Evolutionary conservation across 2,888 invertebrate species (phyloP), one percentile per base, ranked within the genome.

Genomic region (Drosophila subsilvestris): DNA sequence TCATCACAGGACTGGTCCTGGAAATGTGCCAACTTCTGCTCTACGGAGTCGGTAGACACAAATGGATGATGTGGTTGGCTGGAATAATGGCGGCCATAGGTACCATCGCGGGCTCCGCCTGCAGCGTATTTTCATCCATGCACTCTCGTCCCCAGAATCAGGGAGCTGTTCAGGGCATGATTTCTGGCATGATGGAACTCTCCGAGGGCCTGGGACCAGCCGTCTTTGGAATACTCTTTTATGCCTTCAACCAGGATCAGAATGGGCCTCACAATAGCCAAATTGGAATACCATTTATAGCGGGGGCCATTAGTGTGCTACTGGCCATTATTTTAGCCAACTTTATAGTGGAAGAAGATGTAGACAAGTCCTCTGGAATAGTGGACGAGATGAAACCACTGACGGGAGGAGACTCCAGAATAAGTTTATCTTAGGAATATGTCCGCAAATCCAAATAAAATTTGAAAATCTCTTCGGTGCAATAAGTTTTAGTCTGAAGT

Each of bases 191-290:
- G 7, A 44, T 50, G 25, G 18, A 50, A 4, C 18, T 63, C 12
- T 62, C 44, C 44, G 62, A 63, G 14, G 63, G 62, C 1, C 9
- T 63, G 22, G 63, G 60, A 12, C 63, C 63, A 5, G 63, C 60
- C 8, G 10, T 59, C 8, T 63, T 63, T 9, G 63, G 63, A 12
- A 22, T 60, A 3, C 25, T 63, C 25, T 45, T 63, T 10, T 50
- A 50, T 12, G 10, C 32, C 10, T 63, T 44, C 14, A 32, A 50
- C 18, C 32, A 25, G 10, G 50, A 44, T 3, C n/a, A 49, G 1
- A 25, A 18, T 12, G 6, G 18, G 6, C 4, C 29, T 17, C 43
- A 17, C 3, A 12, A 17, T 3, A n/a, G 1, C 5, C 29, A 12
- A 10, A 50, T 50, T 18, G 12, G 43, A 18, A 17, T 20, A 3